Conservation (phyloP, 92 coral and sea anemone species). For the Parazoanthus swiftii region DNA sequence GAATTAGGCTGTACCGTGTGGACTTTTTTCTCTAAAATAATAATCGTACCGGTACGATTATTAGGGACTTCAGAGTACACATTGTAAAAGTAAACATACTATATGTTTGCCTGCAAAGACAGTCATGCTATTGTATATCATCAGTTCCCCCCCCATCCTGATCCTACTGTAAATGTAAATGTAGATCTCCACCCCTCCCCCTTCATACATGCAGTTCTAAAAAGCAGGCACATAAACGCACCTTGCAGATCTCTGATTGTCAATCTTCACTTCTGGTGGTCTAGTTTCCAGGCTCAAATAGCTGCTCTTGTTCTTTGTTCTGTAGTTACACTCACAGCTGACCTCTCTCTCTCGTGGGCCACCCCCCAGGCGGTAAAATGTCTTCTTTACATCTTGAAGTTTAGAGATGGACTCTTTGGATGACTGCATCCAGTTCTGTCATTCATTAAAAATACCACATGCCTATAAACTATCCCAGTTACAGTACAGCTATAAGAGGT, state of each 20-base stretch:
- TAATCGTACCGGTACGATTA: too few relatives aligned
- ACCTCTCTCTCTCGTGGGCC: constrained; percentile 85
- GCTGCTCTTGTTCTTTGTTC: constrained; percentile 67
- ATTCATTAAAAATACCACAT: background rate
- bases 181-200: background rate
- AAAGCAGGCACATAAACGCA: background rate
- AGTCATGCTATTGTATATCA: too few relatives aligned
- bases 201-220: background rate
- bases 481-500: background rate
- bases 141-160: too few relatives aligned
- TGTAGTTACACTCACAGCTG: constrained; percentile 72
- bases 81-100: too few relatives aligned
- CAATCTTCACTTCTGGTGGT: constrained; percentile 69
- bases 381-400: constrained; percentile 76
- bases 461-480: background rate
- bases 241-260: constrained; percentile 75
- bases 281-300: constrained; percentile 58
- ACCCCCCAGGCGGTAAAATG: constrained; percentile 70
- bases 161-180: too few relatives aligned
- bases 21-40: too few relatives aligned
- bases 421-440: constrained; percentile 72
- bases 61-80: too few relatives aligned
- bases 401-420: constrained; percentile 76
- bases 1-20: too few relatives aligned
- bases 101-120: too few relatives aligned